Base-by-base conservation (phyloP, 2,888 invertebrate species). In the Orchesellides sinensis region DNA sequence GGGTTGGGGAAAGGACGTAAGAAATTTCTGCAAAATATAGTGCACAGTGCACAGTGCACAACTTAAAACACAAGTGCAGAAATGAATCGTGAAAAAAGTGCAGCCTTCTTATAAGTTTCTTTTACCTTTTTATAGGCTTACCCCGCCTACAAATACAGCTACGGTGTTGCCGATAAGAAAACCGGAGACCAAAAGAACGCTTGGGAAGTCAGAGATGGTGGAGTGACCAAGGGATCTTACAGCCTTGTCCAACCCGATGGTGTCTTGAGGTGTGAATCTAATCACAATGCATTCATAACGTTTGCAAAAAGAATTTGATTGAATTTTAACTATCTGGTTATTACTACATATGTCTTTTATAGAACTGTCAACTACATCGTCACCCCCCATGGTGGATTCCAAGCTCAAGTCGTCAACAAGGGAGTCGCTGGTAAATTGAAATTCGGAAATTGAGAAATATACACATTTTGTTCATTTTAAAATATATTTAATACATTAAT, bases 181-280 rank as follows among this genome's bases (percentile, higher is more conserved):
- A 84, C 84, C 32, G 84, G 84, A 19, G 84, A 84, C 69, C 61
- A 73, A 40, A 84, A 84, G 25, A 23, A 6, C 17, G 61, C 69
- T 17, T 45, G 6, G 10, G 59, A 75, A 56, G 49, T 52, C 40
- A 63, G 83, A 23, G 83, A 83, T 40, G 83, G 83, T 14, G 68
- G 47, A 23, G 54, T 83, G 14, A 79, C 79, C n/a, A 83, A 83
- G 56, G 83, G 83, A 35, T 54, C 29, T 5, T 72, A 79, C 54
- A 40, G 45, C 32, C 29, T 72, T 23, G 49, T 79, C 40, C 70
- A 72, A 23, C 70, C 52, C 52, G 65, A 65, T 40, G 75, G 75
- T 19, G 35, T 77, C 45, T 23, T 25, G n/a, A n/a, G n/a, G n/a
- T n/a, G n/a, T n/a, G n/a, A n/a, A n/a, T n/a, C n/a, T n/a, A n/a